Base-by-base conservation (phyloP, 2,888 invertebrate genomes). In the Agonopterix heracliana region DNA sequence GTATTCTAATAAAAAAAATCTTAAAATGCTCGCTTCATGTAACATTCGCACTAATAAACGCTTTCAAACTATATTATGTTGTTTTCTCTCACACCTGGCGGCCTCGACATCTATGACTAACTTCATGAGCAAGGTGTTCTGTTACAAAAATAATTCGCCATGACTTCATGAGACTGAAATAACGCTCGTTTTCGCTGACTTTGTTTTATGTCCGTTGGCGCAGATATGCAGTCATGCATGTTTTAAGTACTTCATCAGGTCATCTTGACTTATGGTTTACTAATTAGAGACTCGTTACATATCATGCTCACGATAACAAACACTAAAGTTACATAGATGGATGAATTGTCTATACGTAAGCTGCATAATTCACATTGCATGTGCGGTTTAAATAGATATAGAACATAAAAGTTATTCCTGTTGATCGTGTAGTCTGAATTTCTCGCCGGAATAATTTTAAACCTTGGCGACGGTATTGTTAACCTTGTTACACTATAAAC, bases 381-480 rank as follows among this genome's bases (percentile, higher is more conserved):
- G 26, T 7, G 26, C 26, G 26, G 26, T 26, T 26, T 26, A 26
- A 26, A 26, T 26, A 26, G 62, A 68, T 68, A 68, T 67, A 71
- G 58, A 64, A 55, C 51, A 44, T 50, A 55, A 52, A 61, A 66
- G 64, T 64, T 81, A 79, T 79, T 81, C 67, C 61, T 61, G 74
- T 64, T 58, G 54, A 61, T 56, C 60, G 43, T 11, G 41, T 54
- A 56, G 69, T 71, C 71, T 70, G 68, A 69, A 80, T 74, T 74
- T 66, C 66, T 63, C 61, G 64, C 58, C 68, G 62, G 66, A 69
- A 75, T 80, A 80, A 80, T 80, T 80, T 74, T 60, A 64, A 74
- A 82, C 83, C 82, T 84, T 82, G 81, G 80, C 85, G 85, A 82
- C 86, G 83, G 67, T 78, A 78, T 76, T 79, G 78, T 78, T 79